These are phyloP conservation scores for Triplophysa bombifrons DNA, from an alignment of 2,797 vertebrate species.

Conservation along the genomic window DNA sequence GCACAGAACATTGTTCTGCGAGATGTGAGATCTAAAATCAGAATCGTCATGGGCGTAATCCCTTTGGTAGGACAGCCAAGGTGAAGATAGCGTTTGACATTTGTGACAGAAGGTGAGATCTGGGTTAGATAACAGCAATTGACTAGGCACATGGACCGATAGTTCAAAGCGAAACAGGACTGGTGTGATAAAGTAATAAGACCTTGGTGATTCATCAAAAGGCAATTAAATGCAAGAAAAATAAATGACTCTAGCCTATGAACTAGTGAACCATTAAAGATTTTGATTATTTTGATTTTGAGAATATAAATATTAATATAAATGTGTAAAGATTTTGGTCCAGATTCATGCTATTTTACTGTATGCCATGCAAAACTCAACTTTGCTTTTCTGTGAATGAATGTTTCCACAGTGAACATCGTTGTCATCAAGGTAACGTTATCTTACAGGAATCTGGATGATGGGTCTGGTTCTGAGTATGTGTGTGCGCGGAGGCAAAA, in stretches of 20 bases:
- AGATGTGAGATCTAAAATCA: background rate
- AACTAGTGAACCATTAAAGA: background rate
- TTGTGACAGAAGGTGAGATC: background rate
- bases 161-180: background rate
- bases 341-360: background rate
- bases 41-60: background rate
- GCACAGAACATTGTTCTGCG: background rate
- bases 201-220: background rate
- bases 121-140: background rate
- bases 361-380: background rate
- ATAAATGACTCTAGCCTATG: background rate
- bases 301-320: background rate
- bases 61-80: background rate
- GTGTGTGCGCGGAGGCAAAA: background rate
- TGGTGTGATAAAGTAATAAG: background rate
- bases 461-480: background rate
- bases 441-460: background rate
- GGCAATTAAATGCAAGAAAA: background rate
- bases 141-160: background rate
- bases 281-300: background rate
- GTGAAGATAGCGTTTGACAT: constrained; percentile 1
- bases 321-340: background rate
- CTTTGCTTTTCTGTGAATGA: background rate
- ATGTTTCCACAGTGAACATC: background rate
- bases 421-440: constrained; percentile 14